Conservation (phyloP, 2,888 invertebrate genomes). For the Oasisia sp. region DNA sequence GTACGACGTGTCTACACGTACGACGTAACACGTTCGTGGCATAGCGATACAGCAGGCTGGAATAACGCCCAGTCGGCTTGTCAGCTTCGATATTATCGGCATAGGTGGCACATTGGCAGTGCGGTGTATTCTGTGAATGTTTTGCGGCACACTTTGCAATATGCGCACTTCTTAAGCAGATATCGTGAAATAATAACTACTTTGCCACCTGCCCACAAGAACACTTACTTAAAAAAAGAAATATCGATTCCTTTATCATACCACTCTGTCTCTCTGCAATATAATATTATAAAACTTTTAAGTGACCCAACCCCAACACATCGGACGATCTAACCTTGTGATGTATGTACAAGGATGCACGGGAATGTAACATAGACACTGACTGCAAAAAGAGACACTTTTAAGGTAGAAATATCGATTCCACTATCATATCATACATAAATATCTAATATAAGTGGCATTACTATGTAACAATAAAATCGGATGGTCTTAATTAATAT, state of each 20-base stretch:
- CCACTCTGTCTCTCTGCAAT: no score
- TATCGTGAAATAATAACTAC: background rate
- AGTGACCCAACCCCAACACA: no score
- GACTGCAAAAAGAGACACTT: background rate
- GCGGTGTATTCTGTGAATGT: background rate
- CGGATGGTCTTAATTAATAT: no score
- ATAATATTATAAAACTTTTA: no score
- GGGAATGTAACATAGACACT: background rate
- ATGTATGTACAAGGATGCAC: no score
- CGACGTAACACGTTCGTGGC: background rate
- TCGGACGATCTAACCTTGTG: no score
- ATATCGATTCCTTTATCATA: no score
- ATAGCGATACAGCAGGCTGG: slow-evolving; percentile 3
- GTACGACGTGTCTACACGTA: background rate
- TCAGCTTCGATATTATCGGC: background rate
- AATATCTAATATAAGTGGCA: no score
- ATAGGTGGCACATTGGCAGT: background rate
- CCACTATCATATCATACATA: no score
- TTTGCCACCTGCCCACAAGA: no score
- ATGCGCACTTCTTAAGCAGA: background rate
- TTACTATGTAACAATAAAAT: no score
- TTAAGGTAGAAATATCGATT: background rate
- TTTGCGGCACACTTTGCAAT: background rate
- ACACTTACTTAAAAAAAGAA: no score
- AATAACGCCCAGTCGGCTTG: background rate